phyloP scores from a whole-genome alignment of 2,113 vertebrate genomes.

The Dipodomys spectabilis region DNA sequence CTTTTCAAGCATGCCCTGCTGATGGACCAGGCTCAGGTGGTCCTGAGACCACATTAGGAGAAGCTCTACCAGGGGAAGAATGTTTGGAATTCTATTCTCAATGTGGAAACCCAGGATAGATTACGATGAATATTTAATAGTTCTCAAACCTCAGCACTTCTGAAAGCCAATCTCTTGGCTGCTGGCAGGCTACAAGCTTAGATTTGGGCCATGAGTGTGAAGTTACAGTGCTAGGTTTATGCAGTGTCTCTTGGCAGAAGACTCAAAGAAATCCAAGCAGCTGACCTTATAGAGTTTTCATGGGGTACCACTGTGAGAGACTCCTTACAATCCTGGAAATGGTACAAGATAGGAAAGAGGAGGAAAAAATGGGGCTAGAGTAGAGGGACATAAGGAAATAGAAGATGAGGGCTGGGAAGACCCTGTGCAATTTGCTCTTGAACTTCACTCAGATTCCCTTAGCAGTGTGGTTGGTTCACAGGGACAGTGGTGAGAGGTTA shows the following conservation, averaged over 20 bases:
- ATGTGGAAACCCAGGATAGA: conserved; percentile 22
- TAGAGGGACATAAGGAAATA: neutral
- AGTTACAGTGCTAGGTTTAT: neutral
- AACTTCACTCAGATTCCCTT: neutral
- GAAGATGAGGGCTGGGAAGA: neutral
- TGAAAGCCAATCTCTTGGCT: conserved; percentile 22
- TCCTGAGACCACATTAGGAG: conserved; percentile 12
- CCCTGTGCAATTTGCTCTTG: neutral
- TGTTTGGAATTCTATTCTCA: conserved; percentile 43
- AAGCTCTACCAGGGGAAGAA: neutral
- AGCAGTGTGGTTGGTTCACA: neutral
- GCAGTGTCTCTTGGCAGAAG: neutral
- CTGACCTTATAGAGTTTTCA: neutral
- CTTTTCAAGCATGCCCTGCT: neutral
- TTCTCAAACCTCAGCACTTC: conserved; percentile 41
- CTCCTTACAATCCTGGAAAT: neutral
- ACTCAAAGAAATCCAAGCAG: neutral
- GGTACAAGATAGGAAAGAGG: neutral
- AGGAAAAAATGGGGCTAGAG: neutral
- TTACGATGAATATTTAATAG: conserved; percentile 37
- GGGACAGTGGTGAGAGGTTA: too few species aligned
- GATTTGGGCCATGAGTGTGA: neutral
- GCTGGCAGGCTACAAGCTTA: neutral
- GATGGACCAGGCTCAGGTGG: neutral
- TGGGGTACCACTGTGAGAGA: neutral